A percentile compares a stretch with the other conserved stretches of the same genome.
phyloP scores from a whole-genome alignment of 2,113 vertebrate species.

The Triplophysa tibetana region DNA sequence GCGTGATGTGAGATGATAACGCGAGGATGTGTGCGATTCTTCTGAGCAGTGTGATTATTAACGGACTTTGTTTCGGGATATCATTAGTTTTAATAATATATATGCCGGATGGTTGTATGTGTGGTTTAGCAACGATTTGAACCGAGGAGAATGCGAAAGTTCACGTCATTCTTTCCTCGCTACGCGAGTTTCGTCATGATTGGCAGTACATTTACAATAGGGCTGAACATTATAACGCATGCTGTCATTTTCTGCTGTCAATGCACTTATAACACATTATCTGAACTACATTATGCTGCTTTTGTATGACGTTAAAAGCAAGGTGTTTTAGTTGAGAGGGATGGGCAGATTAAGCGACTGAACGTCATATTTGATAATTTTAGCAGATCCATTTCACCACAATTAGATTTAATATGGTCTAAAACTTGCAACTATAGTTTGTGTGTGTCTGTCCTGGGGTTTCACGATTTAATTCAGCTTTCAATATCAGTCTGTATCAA shows the following conservation, averaged over 20 bases:
- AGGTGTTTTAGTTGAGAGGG: neutral
- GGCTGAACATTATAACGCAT: neutral
- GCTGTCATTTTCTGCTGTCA: neutral
- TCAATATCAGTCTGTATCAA: no score
- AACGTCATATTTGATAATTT: no score
- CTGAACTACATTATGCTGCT: neutral
- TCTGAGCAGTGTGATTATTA: neutral
- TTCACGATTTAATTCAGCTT: no score
- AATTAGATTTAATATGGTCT: no score
- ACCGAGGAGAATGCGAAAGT: neutral
- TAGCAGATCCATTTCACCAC: no score
- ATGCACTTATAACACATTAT: neutral
- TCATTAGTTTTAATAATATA: no score
- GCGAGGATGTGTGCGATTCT: neutral
- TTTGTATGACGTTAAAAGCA: neutral
- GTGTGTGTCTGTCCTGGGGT: no score
- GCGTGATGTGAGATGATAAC: neutral
- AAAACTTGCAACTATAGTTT: no score
- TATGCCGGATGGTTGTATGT: no score
- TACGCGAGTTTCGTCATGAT: conserved; percentile 12
- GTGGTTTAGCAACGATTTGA: neutral
- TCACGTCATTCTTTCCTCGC: neutral
- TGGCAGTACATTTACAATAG: neutral
- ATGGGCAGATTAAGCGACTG: no score
- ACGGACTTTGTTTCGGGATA: no score